Percentiles rank a stretch among this genome's conserved stretches.
These are phyloP conservation scores for Rhynchophorus ferrugineus DNA, from an alignment of 1,140 invertebrate species.

Conservation along the genomic window DNA sequence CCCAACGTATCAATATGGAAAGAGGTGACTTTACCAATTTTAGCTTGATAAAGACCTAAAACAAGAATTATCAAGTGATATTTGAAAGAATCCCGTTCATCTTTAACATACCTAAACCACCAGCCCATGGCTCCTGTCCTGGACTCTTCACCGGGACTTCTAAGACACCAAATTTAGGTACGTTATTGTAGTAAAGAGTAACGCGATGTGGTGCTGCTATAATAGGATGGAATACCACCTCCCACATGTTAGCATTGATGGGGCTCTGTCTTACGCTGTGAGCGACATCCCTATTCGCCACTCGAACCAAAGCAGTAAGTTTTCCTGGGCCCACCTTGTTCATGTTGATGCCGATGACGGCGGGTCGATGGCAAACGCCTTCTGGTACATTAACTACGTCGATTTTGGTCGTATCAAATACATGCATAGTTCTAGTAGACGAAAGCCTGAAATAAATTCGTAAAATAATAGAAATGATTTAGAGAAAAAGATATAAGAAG, in stretches of 20 bases:
- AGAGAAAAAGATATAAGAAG: too few relatives aligned
- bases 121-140: slow-evolving; percentile 46
- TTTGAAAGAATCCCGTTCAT: neutral
- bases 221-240: slow-evolving; percentile 80
- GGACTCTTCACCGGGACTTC: slow-evolving; percentile 59
- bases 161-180: slow-evolving; percentile 45
- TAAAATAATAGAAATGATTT: too few relatives aligned
- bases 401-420: slow-evolving; percentile 77
- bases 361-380: slow-evolving; percentile 75
- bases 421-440: slow-evolving; percentile 60
- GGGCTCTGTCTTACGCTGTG: slow-evolving; percentile 64
- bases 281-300: slow-evolving; percentile 71
- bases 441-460: slow-evolving; percentile 1
- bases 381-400: slow-evolving; percentile 44
- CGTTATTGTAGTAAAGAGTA: slow-evolving; percentile 68
- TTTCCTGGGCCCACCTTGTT: slow-evolving; percentile 75
- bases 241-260: slow-evolving; percentile 60
- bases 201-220: slow-evolving; percentile 75
- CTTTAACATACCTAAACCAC: slow-evolving; percentile 27
- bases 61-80: neutral
- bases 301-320: slow-evolving; percentile 63
- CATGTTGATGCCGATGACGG: slow-evolving; percentile 54
- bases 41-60: slow-evolving; percentile 74
- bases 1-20: slow-evolving; percentile 86
- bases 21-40: slow-evolving; percentile 68